Conservation (phyloP, 92 coral and sea anemone genomes). For the Parazoanthus atlanticus region DNA sequence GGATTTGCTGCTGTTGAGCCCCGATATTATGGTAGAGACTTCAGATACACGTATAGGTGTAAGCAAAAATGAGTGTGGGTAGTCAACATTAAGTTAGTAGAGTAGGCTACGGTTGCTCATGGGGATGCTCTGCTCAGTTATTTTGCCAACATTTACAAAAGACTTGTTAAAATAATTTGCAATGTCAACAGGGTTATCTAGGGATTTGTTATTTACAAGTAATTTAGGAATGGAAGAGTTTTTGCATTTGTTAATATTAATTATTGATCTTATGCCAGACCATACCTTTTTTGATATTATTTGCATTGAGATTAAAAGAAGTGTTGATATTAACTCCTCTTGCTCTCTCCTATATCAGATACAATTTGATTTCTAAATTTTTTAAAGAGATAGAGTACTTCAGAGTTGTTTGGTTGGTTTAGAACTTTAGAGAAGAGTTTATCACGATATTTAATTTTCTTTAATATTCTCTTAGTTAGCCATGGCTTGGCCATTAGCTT, state of each 20-base stretch:
- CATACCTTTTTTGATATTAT: constrained; percentile 23
- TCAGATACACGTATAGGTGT: constrained; percentile 32
- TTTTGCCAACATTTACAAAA: constrained; percentile 22
- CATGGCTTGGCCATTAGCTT: constrained; percentile 1
- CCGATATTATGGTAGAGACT: constrained; percentile 27
- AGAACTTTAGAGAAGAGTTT: constrained; percentile 40
- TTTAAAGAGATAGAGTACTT: constrained; percentile 27
- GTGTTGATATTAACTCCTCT: constrained; percentile 4
- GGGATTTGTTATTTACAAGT: constrained; percentile 19
- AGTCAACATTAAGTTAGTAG: constrained; percentile 35
- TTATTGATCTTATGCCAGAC: constrained; percentile 29
- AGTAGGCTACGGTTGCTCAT: constrained; percentile 5
- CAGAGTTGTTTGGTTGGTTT: constrained; percentile 21
- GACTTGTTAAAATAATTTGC: constrained; percentile 14
- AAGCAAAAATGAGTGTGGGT: constrained; percentile 40
- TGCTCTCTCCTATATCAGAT: constrained; percentile 21
- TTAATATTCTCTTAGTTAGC: not conserved
- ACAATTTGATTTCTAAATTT: constrained; percentile 34
- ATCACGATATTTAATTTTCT: constrained; percentile 38
- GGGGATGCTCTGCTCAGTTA: constrained; percentile 30
- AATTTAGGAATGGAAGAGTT: constrained; percentile 31
- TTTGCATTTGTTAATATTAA: constrained; percentile 30
- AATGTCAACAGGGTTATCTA: constrained; percentile 42
- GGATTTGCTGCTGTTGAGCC: constrained; percentile 42
- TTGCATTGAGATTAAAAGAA: constrained; percentile 25